Base-by-base conservation (phyloP, 2,888 invertebrate species). In the Morinoia aosen region DNA sequence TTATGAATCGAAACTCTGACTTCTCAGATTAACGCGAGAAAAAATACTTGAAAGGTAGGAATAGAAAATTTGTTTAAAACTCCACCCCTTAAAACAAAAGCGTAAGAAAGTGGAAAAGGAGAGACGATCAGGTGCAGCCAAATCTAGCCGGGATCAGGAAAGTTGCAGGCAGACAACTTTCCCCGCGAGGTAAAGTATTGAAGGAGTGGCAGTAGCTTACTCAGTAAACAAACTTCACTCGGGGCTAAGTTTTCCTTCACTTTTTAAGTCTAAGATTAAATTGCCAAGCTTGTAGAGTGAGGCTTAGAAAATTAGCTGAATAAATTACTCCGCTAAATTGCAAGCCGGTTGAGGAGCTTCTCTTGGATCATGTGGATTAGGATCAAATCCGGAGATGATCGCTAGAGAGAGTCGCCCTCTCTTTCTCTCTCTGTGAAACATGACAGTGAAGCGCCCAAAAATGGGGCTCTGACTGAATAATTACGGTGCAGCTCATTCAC, bases 201-300 rank as follows among this genome's bases (percentile, higher is more conserved):
- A 76, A 76, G 76, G 25, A 76, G 76, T 76, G 76, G 76, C 33
- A 76, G 48, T 57, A 93, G 58, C 57, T 93, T 93, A 33, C 93
- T 93, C 57, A 4, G 57, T 90, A 90, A 57, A 57, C 93, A 93
- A 33, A 93, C 93, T 93, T 57, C 93, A 93, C 57, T 93, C 93
- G 57, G n/a, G 57, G 93, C 57, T 58, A 93, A 93, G 93, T 93
- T 90, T 93, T 57, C 57, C 57, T 93, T 4, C 33, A 1, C 58
- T 93, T 57, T 48, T 93, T 93, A 57, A 93, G 93, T 58, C 93
- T 57, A 33, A 57, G 93, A 93, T 93, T 93, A 93, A 93, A 93
- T 93, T 93, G 93, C 57, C 93, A 93, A 93, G 93, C 93, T 93
- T 93, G 93, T 93, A 93, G 57, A 93, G 56, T 57, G 93, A 93